A percentile compares a stretch with the other conserved stretches of the same genome.
Conservation (phyloP, 2,888 invertebrate species). For the Himalopsyche japonica region DNA sequence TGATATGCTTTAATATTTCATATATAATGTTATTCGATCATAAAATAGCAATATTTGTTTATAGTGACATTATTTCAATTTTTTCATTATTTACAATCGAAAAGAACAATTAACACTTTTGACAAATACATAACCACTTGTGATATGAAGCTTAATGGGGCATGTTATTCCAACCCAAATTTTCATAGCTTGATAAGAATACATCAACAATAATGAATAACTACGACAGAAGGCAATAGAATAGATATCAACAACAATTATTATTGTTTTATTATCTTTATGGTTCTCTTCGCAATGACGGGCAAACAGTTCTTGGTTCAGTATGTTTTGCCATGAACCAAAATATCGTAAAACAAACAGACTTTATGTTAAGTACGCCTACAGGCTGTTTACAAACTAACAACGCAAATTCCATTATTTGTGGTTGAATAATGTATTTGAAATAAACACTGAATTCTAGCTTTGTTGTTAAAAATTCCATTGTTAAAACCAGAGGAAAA, state of each 20-base stretch:
- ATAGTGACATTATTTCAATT: no score
- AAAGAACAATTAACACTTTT: no score
- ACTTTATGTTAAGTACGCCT: neutral
- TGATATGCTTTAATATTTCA: no score
- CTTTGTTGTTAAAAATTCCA: no score
- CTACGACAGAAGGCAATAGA: neutral
- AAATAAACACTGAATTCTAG: no score
- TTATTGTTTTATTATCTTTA: neutral
- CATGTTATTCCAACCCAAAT: neutral
- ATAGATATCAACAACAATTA: neutral
- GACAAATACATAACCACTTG: no score
- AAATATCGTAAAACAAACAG: neutral
- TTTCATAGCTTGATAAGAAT: neutral
- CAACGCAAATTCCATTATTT: neutral
- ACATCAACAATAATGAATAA: neutral
- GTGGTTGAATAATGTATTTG: no score
- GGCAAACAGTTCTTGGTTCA: neutral
- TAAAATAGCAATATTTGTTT: no score
- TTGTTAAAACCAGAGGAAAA: no score
- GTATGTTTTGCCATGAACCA: neutral
- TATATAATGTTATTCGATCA: no score
- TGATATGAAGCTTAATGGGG: no score
- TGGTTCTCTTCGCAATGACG: neutral
- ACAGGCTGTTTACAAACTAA: neutral
- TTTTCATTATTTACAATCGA: no score